These are phyloP conservation scores for Callyntrura guangdongensis DNA, from an alignment of 2,888 invertebrate species.

Conservation along the genomic window DNA sequence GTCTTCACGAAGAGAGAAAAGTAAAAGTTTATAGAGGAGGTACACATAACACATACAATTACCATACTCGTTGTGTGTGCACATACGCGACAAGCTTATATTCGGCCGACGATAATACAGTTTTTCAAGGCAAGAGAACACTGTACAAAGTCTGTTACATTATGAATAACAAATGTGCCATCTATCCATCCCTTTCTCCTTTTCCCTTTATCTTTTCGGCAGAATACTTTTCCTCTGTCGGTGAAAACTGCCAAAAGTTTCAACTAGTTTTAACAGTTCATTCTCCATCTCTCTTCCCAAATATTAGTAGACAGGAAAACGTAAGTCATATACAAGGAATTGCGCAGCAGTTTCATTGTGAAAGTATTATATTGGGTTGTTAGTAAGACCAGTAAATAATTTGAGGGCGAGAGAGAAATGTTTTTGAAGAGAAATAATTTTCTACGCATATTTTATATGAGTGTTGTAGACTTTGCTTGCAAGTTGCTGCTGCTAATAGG, in stretches of 20 bases:
- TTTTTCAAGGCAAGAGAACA: not conserved
- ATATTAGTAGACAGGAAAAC: not conserved
- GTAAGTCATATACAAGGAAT: not conserved
- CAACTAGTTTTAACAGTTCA: slow-evolving; percentile 8
- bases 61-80: not conserved
- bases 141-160: slow-evolving; percentile 12
- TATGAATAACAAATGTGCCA: slow-evolving; percentile 49
- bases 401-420: not conserved
- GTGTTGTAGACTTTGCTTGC: not conserved
- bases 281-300: not conserved
- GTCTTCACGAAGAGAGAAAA: not conserved
- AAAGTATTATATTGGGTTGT: not conserved
- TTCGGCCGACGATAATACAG: not conserved
- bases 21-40: not conserved
- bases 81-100: not conserved
- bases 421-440: slow-evolving; percentile 44
- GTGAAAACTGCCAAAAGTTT: slow-evolving; percentile 21
- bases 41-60: not conserved
- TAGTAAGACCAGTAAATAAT: not conserved
- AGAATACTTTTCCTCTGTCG: not conserved
- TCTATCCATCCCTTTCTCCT: not conserved
- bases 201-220: not conserved
- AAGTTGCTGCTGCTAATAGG: not conserved
- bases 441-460: not conserved
- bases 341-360: not conserved